These are phyloP conservation scores for Aphyosemion australe DNA, from an alignment of 2,113 vertebrate genomes.

Conservation along the genomic window DNA sequence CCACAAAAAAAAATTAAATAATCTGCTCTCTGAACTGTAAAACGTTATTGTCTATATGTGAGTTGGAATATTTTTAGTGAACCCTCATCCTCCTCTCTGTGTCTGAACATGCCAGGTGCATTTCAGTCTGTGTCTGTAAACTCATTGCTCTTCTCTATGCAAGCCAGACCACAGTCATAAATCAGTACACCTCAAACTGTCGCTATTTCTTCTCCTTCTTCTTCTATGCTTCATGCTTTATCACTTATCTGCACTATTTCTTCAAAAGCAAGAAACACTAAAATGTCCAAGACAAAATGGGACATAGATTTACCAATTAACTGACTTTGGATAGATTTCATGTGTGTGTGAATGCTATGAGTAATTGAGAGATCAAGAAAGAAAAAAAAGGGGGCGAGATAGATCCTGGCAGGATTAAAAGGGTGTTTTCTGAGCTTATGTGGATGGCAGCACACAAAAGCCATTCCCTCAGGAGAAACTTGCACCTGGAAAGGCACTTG, in stretches of 20 bases:
- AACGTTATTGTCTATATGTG: constrained; percentile 10
- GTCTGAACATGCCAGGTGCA: constrained; percentile 67
- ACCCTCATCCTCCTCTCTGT: constrained; percentile 46
- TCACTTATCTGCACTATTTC: constrained; percentile 26
- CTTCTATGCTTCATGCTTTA: constrained; percentile 20
- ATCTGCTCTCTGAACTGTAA: no score
- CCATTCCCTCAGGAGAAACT: constrained; percentile 69
- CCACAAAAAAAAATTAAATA: no score
- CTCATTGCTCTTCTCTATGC: constrained; percentile 36
- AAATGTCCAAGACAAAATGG: background rate
- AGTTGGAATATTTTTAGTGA: constrained; percentile 42
- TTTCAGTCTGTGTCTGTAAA: constrained; percentile 53
- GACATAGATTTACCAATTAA: constrained; percentile 10
- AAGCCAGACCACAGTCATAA: constrained; percentile 45
- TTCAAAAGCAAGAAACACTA: constrained; percentile 13
- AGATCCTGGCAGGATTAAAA: constrained; percentile 64
- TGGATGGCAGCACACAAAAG: constrained; percentile 67
- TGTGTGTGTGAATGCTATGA: constrained; percentile 14
- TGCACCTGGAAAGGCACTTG: constrained; percentile 66
- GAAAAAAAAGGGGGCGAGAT: constrained; percentile 15
- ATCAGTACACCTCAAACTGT: constrained; percentile 58
- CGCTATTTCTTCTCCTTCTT: constrained; percentile 13
- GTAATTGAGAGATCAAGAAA: constrained; percentile 20
- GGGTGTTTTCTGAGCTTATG: constrained; percentile 67
- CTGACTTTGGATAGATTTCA: background rate